phyloP scores from a whole-genome alignment of 1,140 invertebrate genomes.

The Leguminivora glycinivorella region DNA sequence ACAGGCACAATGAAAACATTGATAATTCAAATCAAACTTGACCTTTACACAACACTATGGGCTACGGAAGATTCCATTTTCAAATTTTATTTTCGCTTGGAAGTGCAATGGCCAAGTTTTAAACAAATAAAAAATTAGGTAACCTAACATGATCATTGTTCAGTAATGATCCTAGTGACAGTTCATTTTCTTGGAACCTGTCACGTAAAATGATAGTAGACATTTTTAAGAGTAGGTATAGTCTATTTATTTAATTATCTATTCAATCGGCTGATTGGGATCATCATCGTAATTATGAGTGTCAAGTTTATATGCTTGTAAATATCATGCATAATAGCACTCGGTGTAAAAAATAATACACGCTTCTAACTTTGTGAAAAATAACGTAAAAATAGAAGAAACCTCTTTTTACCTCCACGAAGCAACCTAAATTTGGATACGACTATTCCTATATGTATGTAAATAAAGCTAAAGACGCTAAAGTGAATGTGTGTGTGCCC shows the following conservation, averaged over 20 bases:
- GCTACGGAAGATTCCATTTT: background rate
- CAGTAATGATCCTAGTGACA: no score
- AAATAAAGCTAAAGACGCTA: slow-evolving; percentile 36
- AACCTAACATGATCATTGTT: no score
- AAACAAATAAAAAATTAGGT: no score
- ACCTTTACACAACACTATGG: background rate
- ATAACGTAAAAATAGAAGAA: background rate
- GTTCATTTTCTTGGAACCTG: no score
- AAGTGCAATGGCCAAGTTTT: background rate
- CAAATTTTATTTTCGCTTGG: background rate
- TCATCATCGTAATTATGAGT: no score
- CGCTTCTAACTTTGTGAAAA: background rate
- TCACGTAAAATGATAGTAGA: no score
- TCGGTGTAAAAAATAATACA: background rate
- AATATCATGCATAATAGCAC: background rate
- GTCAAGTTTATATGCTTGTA: no score
- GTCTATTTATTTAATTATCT: no score
- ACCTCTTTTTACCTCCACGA: background rate
- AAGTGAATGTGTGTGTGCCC: slow-evolving; percentile 24
- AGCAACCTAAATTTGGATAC: background rate
- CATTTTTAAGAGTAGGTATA: no score
- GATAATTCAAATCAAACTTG: background rate
- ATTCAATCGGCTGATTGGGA: no score
- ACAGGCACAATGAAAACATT: background rate
- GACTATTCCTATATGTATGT: slow-evolving; percentile 23